Percentiles rank a stretch among this genome's conserved stretches.
Evolutionary conservation across 2,888 invertebrate genomes (phyloP).

Genomic region (Drosophila affinis): DNA sequence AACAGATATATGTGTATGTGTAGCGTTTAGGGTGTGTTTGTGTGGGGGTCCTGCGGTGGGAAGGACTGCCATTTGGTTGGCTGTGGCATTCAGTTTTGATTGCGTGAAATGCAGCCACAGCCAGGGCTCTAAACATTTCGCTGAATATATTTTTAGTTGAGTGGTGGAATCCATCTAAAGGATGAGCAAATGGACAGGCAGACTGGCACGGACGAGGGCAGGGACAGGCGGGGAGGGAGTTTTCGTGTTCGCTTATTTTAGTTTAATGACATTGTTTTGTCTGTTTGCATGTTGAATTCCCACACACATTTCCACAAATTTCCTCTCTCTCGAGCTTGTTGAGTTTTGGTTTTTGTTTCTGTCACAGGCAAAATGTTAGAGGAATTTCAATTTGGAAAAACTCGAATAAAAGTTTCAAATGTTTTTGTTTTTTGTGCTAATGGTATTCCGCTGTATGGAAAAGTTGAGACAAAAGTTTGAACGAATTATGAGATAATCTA

Average conservation of each 20-base stretch:
- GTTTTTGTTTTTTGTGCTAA: no score
- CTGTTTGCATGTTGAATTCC: conserved; percentile 29
- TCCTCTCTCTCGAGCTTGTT: not conserved
- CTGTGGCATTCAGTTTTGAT: conserved; percentile 65
- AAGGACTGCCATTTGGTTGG: conserved; percentile 37
- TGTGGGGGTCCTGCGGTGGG: conserved; percentile 4
- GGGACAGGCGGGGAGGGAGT: not conserved
- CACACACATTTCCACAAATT: conserved; percentile 5
- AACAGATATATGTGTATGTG: conserved; percentile 1
- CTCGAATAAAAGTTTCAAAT: not conserved
- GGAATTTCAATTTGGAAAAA: not conserved
- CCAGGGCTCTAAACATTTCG: conserved; percentile 43
- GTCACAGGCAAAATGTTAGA: not conserved
- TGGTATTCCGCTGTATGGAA: no score
- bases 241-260: conserved; percentile 56
- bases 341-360: not conserved
- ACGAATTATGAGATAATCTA: not conserved
- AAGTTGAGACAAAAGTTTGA: no score
- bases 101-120: conserved; percentile 59
- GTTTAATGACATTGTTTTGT: conserved; percentile 66
- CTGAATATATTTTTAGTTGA: conserved; percentile 54
- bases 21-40: conserved; percentile 16
- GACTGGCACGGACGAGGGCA: not conserved
- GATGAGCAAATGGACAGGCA: conserved; percentile 12
- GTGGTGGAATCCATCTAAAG: conserved; percentile 16